Base-by-base conservation (phyloP, 2,888 invertebrate species). In the Cordylochernes scorpioides region DNA sequence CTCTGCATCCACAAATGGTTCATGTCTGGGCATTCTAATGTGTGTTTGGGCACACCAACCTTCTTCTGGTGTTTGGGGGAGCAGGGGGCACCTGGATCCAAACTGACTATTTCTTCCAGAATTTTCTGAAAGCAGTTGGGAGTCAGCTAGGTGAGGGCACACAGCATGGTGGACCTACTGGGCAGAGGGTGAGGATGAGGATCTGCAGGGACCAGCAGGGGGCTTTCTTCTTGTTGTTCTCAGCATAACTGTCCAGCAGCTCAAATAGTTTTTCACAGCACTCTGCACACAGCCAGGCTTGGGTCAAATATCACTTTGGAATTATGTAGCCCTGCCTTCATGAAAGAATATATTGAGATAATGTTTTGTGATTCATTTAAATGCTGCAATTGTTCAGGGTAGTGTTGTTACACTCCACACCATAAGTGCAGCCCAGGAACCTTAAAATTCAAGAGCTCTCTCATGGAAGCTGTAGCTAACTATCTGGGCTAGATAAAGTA, bases 161-260 rank as follows among this genome's bases (percentile, higher is more conserved):
- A n/a, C n/a, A n/a, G n/a, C n/a, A n/a, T n/a, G n/a, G 13, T 8
- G 5, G 28, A 61, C 68, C 64, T 51, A 78, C 77, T 10, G 91
- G 91, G 49, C 82, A 84, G 5, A 94, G 60, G 34, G 91, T 68
- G 0, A 94, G 61, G 27, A 97, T 58, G 68, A 97, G 73, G 48
- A 94, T 88, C 56, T 94, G 91, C 31, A 94, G 53, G 0, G 91
- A 84, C 91, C 91, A 94, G 43, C 84, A 74, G 4, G 72, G 68
- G 0, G 74, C 71, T 40, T 82, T 64, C 6, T 72, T 71, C 49
- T 86, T 88, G 30, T 48, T 46, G 34, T 54, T 59, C 46, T 88
- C 86, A 0, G 72, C 71, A 51, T 77, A 77, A 28, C 67, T 67
- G 50, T 88, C 88, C 30, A 91, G 62, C 43, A 78, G 71, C 49